Base-by-base conservation (phyloP, 2,797 vertebrate genomes). In the Huso huso region DNA sequence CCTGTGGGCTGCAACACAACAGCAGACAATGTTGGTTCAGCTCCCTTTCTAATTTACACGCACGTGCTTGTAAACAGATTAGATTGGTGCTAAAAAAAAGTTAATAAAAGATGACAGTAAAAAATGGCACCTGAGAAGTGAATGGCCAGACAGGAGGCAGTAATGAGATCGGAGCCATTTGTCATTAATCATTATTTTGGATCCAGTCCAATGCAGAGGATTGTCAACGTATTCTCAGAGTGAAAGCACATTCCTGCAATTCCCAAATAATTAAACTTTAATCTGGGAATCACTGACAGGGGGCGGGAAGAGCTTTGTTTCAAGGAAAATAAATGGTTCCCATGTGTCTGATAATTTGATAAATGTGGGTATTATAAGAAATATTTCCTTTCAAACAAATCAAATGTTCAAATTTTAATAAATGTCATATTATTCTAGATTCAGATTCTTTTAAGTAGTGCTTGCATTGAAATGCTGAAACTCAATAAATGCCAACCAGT, bases 201-300 rank as follows among this genome's bases (percentile, higher is more conserved):
- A 80, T 64, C 70, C 18, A 37, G 66, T 79, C 71, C 75, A 77
- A 63, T 50, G 10, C 15, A 15, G 53, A 10, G n/a, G 53, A n/a
- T n/a, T 55, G 53, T 55, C 55, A 51, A 37, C 37, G 37, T 11
- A 48, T 62, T 8, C 6, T 62, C 18, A 62, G 23, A 18, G 64
- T 61, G 65, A 51, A 49, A 63, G 58, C 68, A 73, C 78, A 75
- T 84, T 86, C 79, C 79, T 74, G 70, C 82, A 81, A 85, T 82
- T 83, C 77, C 68, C 63, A 58, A 48, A 79, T 85, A 83, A 84
- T 84, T 81, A 80, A 81, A 84, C 49, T 78, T 79, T 82, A 85
- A 83, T 84, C 73, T 74, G 65, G 66, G 79, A 80, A 84, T 85
- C 81, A 82, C 77, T 62, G 73, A 63, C 49, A 60, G 64, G 57